Percentiles rank a stretch among this genome's conserved stretches.
phyloP scores from a whole-genome alignment of 2,888 invertebrate species.

The Idaea dimidiata region DNA sequence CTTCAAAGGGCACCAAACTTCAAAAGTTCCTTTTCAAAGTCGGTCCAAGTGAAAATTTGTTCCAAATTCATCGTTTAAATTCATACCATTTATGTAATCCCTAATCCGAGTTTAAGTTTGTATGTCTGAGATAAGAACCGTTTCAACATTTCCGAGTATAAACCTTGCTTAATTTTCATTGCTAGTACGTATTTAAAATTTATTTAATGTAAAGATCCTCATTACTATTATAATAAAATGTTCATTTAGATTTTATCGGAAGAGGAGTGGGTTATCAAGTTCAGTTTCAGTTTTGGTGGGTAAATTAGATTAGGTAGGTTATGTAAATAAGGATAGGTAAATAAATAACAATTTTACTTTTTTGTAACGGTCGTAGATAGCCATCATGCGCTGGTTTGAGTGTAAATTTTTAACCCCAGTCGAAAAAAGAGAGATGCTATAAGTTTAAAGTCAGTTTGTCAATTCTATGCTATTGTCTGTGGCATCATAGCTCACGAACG shows the following conservation, averaged over 20 bases:
- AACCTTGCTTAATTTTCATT: conserved; percentile 16
- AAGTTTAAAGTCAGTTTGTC: too few species aligned
- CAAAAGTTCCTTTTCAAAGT: neutral
- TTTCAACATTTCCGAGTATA: conserved; percentile 15
- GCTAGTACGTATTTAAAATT: conserved; percentile 2
- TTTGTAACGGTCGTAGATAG: neutral
- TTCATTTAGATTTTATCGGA: conserved; percentile 2
- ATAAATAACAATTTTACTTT: neutral
- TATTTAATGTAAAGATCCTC: neutral
- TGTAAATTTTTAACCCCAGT: too few species aligned
- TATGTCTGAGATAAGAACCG: conserved; percentile 32
- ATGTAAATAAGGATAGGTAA: neutral
- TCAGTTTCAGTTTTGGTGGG: neutral
- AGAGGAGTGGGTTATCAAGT: neutral
- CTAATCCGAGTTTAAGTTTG: conserved; percentile 29
- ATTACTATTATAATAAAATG: conserved; percentile 4
- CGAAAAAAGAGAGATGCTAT: too few species aligned
- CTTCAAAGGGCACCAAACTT: neutral
- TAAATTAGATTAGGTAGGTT: neutral
- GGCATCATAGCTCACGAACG: too few species aligned
- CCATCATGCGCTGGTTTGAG: too few species aligned
- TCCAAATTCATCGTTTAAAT: conserved; percentile 37
- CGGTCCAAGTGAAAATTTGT: neutral
- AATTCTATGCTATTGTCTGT: too few species aligned
- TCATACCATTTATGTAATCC: conserved; percentile 36